Evolutionary conservation across 92 coral and sea anemone genomes (phyloP), one percentile per base, ranked within the genome.

Genomic region (Epizoanthus ramosus): DNA sequence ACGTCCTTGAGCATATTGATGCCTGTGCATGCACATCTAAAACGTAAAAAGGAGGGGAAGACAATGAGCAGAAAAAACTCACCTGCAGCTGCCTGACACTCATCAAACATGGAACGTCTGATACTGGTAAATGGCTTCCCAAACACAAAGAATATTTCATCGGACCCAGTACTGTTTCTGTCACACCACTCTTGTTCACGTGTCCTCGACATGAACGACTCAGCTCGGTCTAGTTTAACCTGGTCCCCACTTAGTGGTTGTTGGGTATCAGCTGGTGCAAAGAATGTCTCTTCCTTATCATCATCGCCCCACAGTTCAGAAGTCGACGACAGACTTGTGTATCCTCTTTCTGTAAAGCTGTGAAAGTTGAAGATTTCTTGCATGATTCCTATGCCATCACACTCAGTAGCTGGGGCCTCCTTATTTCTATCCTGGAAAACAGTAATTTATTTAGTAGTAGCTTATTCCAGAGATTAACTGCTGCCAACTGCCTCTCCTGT

Each of bases 11-110:
- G n/a, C n/a, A n/a, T 28, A 28, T 28, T 28, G 31, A 28, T 28
- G 31, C 31, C 31, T 28, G 31, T 28, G 31, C 31, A 28, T 28
- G 31, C 31, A 28, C 31, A 28, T 28, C 1, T 28, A 0, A 28
- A 28, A 28, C 31, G 31, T 28, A 0, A 28, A 28, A 28, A 28
- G 43, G 43, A 37, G 43, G 43, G 43, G 43, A 0, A 37, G 6
- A 6, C 43, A 37, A 37, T 37, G 43, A 5, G 6, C 43, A 6
- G 6, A 37, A 37, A 37, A 3, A 3, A 14, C 66, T 80, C 80
- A 97, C 99, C 99, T 56, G 97, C 96, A 2, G 97, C 95, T 17
- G 98, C 98, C 63, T 97, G 98, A 69, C 93, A 84, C 67, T 94
- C 97, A 54, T 97, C 98, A 73, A 97, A 92, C 56, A 92, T 86